phyloP scores from a whole-genome alignment of 2,797 vertebrate species.

The Sebastes steindachneri region DNA sequence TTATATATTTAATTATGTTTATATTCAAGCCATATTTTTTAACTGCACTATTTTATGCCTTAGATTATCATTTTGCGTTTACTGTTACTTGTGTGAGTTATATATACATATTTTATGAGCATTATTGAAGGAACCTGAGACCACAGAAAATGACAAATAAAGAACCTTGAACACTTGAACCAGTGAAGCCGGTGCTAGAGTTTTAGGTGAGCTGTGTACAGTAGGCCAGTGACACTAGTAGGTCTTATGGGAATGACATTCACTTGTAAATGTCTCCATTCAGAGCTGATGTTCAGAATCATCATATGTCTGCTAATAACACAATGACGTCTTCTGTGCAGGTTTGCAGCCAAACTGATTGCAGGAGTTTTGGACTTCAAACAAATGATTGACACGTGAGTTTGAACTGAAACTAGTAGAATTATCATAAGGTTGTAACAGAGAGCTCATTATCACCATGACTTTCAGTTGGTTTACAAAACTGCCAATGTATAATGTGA shows the following conservation, averaged over 20 bases:
- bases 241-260: background rate
- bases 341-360: conserved; percentile 96
- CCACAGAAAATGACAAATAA: no score
- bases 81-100: no score
- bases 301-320: background rate
- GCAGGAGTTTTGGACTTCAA: conserved; percentile 97
- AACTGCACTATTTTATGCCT: no score
- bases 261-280: background rate
- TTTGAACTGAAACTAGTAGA: conserved; percentile 20
- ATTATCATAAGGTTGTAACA: background rate
- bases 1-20: no score
- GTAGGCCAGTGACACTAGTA: background rate
- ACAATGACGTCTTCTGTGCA: conserved; percentile 57
- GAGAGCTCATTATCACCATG: background rate
- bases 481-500: background rate
- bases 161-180: background rate
- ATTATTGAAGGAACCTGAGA: no score
- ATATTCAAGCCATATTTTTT: no score
- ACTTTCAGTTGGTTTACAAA: background rate
- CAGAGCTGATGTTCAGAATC: background rate
- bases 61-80: no score
- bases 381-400: conserved; percentile 95
- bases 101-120: no score
- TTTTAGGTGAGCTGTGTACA: background rate
- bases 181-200: background rate